phyloP scores from a whole-genome alignment of 2,888 invertebrate genomes.

The Slavum lentiscoides region DNA sequence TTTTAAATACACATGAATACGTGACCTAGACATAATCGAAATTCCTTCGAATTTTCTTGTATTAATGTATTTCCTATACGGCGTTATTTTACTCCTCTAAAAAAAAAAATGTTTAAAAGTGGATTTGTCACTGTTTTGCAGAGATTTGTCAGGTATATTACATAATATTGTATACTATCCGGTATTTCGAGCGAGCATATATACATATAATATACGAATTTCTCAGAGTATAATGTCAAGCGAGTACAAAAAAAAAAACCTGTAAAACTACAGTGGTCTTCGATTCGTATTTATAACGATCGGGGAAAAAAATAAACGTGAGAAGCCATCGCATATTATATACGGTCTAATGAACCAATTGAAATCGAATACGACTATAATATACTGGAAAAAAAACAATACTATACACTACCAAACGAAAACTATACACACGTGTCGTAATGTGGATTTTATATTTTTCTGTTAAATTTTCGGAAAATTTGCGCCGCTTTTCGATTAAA shows the following conservation, averaged over 20 bases:
- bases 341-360: not conserved
- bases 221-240: not conserved
- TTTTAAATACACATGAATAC: too few relatives aligned
- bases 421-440: not conserved
- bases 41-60: too few relatives aligned
- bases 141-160: too few relatives aligned
- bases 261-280: not conserved
- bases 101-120: too few relatives aligned
- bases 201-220: too few relatives aligned
- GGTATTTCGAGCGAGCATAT: too few relatives aligned
- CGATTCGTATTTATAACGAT: not conserved
- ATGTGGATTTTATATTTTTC: not conserved
- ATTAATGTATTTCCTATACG: too few relatives aligned
- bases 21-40: too few relatives aligned
- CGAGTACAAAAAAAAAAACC: not conserved
- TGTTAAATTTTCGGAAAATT: not conserved
- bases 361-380: not conserved
- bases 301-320: not conserved
- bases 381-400: not conserved
- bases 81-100: too few relatives aligned
- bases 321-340: slow-evolving; percentile 1
- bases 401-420: not conserved
- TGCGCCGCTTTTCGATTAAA: too few relatives aligned
- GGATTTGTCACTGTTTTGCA: too few relatives aligned
- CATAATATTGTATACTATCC: too few relatives aligned